Conservation (phyloP, 2,113 vertebrate species). For the Leuciscus idus region DNA sequence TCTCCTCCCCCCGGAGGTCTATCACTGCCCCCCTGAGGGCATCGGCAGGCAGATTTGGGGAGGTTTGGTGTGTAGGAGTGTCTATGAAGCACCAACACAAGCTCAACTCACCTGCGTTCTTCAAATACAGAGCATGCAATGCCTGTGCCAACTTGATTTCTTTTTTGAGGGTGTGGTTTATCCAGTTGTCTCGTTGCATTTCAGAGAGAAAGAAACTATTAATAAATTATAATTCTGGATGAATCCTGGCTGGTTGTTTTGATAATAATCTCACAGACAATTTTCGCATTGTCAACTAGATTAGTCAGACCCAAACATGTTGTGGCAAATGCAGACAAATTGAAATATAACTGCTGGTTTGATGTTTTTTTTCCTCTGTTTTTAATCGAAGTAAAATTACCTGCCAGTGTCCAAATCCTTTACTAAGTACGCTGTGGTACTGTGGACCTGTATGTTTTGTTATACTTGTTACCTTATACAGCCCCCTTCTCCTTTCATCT, state of each 20-base stretch:
- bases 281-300: not conserved
- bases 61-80: not conserved
- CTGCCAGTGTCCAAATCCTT: not conserved
- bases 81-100: constrained; percentile 8
- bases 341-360: constrained; percentile 1
- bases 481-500: not conserved
- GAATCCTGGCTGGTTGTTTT: not conserved
- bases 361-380: not conserved
- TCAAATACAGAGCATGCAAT: not conserved
- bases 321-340: not conserved
- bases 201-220: not conserved
- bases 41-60: not conserved
- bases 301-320: not conserved
- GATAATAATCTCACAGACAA: not conserved
- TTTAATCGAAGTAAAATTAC: not conserved
- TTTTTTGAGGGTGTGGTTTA: not conserved
- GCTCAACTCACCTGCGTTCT: constrained; percentile 8
- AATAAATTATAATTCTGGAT: constrained; percentile 23
- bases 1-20: not conserved
- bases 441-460: not conserved
- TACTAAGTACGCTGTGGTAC: not conserved
- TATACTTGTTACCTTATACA: not conserved
- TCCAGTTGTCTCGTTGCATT: not conserved
- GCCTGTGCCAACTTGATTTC: not conserved
- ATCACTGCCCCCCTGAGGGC: not conserved